Evolutionary conservation across 1,140 invertebrate species (phyloP).

Genomic region (Pentalonia nigronervosa): DNA sequence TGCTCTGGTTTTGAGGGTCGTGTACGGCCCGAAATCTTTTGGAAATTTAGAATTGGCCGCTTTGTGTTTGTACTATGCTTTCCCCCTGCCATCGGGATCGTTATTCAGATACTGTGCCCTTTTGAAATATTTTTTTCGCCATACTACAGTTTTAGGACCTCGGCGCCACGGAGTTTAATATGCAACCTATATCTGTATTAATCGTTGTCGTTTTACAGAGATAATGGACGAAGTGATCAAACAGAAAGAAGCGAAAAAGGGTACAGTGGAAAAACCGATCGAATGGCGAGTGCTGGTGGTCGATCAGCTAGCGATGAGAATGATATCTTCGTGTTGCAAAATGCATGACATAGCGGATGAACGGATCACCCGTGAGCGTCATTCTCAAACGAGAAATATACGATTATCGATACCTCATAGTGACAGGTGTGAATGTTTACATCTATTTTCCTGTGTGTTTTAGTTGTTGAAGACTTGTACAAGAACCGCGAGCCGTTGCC

Average conservation of each 20-base stretch:
- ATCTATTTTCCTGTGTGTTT: constrained; percentile 59
- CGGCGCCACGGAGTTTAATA: not conserved
- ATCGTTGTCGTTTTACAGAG: constrained; percentile 69
- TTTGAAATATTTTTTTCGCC: too few species aligned
- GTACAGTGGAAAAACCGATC: constrained; percentile 71
- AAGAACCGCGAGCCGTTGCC: constrained; percentile 96
- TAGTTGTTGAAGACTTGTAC: constrained; percentile 97
- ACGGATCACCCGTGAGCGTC: constrained; percentile 89
- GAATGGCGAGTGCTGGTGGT: constrained; percentile 99
- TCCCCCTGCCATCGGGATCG: too few species aligned
- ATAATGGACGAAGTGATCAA: constrained; percentile 99
- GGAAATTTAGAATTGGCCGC: too few species aligned
- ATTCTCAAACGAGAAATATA: not conserved
- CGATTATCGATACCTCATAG: not conserved
- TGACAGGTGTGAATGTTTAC: not conserved
- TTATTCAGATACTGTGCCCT: too few species aligned
- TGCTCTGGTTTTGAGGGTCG: too few species aligned
- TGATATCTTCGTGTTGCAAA: constrained; percentile 99
- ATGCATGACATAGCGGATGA: constrained; percentile 99
- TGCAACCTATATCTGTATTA: not conserved
- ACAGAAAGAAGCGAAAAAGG: constrained; percentile 77
- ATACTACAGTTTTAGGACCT: too few species aligned
- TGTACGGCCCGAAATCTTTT: too few species aligned
- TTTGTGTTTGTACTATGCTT: too few species aligned
- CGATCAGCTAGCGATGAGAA: constrained; percentile 96